Evolutionary conservation across 2,113 vertebrate genomes (phyloP).

Genomic region (Eretmochelys imbricata): DNA sequence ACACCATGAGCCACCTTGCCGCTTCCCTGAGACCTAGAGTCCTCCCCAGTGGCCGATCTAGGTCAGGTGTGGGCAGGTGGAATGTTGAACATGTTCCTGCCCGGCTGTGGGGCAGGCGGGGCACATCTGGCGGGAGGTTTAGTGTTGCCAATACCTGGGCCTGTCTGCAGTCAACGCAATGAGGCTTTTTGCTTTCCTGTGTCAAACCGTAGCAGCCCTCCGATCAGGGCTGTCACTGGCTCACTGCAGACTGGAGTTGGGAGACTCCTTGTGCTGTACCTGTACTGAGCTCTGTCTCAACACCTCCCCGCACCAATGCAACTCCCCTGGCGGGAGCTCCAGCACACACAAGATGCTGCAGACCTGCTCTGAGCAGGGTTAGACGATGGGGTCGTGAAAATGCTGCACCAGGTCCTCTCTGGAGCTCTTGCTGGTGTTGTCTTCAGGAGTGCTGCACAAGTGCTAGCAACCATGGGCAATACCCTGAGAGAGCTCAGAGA

Average conservation of each 20-base stretch:
- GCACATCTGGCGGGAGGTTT: neutral
- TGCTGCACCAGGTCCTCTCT: neutral
- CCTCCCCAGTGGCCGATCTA: neutral
- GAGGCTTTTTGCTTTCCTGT: accelerated
- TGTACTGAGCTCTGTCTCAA: neutral
- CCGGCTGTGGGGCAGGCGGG: constrained; percentile 7
- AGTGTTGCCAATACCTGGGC: neutral
- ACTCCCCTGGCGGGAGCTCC: neutral
- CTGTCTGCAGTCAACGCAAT: neutral
- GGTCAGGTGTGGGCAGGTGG: constrained; percentile 13
- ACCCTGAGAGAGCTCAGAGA: neutral
- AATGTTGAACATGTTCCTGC: constrained; percentile 21
- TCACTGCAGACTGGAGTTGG: neutral
- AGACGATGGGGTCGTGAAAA: neutral
- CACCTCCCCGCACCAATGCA: neutral
- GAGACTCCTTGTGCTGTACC: accelerated
- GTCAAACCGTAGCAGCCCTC: neutral
- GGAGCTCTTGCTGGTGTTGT: neutral
- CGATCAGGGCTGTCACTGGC: neutral
- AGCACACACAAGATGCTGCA: neutral
- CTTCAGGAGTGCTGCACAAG: too few species aligned
- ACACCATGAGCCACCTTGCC: neutral
- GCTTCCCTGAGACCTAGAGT: neutral
- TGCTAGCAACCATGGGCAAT: neutral
- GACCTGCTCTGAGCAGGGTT: neutral